A percentile compares a stretch with the other conserved stretches of the same genome.
phyloP scores from a whole-genome alignment of 2,888 invertebrate species.

The Sicus ferrugineus region DNA sequence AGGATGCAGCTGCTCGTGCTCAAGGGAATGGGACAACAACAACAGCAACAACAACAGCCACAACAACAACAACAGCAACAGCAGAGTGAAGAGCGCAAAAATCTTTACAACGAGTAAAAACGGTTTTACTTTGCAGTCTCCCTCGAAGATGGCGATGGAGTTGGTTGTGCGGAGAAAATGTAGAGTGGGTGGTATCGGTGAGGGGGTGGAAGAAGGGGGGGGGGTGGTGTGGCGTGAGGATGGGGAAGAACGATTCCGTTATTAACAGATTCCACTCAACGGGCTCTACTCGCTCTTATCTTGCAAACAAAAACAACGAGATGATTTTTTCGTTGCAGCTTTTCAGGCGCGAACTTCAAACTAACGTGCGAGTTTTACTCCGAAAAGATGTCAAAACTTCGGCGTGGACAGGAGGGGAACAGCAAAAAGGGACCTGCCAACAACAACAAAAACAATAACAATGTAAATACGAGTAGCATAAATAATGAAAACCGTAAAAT shows the following conservation, averaged over 20 bases:
- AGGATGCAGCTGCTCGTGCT: neutral
- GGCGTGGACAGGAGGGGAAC: neutral
- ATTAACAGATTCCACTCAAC: neutral
- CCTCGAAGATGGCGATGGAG: too few species aligned
- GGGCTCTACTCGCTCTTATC: too few species aligned
- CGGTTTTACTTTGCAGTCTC: too few species aligned
- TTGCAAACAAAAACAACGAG: slow-evolving; percentile 25
- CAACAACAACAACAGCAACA: too few species aligned
- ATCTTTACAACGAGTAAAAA: too few species aligned
- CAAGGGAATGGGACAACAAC: slow-evolving; percentile 9
- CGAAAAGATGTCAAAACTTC: slow-evolving; percentile 31
- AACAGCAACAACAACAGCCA: neutral
- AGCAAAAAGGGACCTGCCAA: neutral
- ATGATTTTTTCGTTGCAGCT: slow-evolving; percentile 13
- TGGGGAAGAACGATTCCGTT: neutral
- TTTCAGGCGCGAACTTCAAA: slow-evolving; percentile 4
- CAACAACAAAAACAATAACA: neutral
- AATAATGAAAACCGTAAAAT: neutral
- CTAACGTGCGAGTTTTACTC: slow-evolving; percentile 20
- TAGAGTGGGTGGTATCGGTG: neutral
- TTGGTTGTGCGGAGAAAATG: neutral
- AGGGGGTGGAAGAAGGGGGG: neutral
- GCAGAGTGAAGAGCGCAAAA: too few species aligned
- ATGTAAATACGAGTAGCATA: neutral
- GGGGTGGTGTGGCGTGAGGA: neutral